Conservation (phyloP, 2,888 invertebrate species). For the Ypsolopha scabrella region DNA sequence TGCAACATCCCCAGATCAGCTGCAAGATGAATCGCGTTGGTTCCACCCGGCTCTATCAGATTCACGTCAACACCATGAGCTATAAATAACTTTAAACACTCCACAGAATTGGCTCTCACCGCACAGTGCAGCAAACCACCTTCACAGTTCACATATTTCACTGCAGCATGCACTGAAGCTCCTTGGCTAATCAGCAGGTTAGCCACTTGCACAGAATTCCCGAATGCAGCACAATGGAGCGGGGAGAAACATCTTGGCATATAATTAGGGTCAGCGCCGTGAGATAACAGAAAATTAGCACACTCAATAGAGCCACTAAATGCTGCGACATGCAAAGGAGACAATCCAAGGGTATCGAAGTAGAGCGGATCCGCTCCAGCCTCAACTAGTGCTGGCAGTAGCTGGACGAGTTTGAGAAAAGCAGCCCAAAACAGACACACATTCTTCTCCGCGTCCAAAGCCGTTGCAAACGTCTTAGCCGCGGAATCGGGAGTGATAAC, state of each 20-base stretch:
- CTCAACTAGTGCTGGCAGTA: slow-evolving; percentile 73
- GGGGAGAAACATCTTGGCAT: slow-evolving; percentile 82
- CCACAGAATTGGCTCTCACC: slow-evolving; percentile 85
- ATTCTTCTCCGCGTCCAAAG: slow-evolving; percentile 77
- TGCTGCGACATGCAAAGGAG: slow-evolving; percentile 81
- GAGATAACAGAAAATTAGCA: slow-evolving; percentile 75
- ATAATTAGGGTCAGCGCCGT: slow-evolving; percentile 77
- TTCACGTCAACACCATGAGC: slow-evolving; percentile 82
- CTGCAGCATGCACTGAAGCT: slow-evolving; percentile 76
- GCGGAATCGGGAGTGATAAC: slow-evolving; percentile 72
- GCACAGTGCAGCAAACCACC: slow-evolving; percentile 88
- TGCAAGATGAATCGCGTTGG: slow-evolving; percentile 84
- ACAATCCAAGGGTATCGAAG: slow-evolving; percentile 79
- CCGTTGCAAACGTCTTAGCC: slow-evolving; percentile 59
- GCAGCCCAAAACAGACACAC: slow-evolving; percentile 80
- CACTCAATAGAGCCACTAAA: slow-evolving; percentile 83
- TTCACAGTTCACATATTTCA: slow-evolving; percentile 74
- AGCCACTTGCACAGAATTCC: slow-evolving; percentile 85
- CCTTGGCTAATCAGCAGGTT: slow-evolving; percentile 80
- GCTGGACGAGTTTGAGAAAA: slow-evolving; percentile 76
- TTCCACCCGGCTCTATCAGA: slow-evolving; percentile 79
- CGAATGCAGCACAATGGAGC: slow-evolving; percentile 91
- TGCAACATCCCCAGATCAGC: slow-evolving; percentile 84
- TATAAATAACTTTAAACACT: slow-evolving; percentile 82
- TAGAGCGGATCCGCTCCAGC: slow-evolving; percentile 79